These are phyloP conservation scores for Ceratotherium simum DNA, from an alignment of 2,113 vertebrate genomes.

Conservation along the genomic window DNA sequence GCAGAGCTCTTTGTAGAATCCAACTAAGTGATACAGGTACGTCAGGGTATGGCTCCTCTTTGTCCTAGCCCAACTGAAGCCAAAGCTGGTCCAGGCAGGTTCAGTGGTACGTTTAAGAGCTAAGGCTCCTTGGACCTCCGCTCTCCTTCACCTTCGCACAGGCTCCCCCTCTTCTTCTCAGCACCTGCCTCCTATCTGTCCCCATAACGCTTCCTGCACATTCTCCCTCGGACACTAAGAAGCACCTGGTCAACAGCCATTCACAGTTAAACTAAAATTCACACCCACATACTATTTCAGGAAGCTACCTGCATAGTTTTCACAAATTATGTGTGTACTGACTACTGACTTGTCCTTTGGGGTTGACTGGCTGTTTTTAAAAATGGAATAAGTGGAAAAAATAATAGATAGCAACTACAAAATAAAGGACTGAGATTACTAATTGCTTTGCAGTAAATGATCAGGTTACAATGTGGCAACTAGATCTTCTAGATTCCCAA, in stretches of 20 bases:
- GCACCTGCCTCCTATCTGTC: neutral
- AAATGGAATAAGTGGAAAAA: neutral
- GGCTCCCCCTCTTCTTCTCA: neutral
- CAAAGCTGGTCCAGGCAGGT: neutral
- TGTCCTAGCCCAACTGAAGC: neutral
- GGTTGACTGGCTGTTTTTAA: neutral
- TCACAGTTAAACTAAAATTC: neutral
- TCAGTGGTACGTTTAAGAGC: neutral
- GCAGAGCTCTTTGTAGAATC: neutral
- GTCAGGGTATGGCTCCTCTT: neutral
- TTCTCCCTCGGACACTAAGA: neutral
- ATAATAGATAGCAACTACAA: neutral
- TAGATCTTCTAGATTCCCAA: neutral
- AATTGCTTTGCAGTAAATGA: neutral
- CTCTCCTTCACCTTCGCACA: neutral
- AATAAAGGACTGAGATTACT: slow-evolving; percentile 21
- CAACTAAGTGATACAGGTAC: neutral
- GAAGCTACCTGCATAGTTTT: neutral
- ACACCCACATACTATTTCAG: neutral
- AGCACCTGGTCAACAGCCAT: neutral
- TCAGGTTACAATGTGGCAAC: neutral
- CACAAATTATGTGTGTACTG: neutral
- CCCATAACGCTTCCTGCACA: neutral
- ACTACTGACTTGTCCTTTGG: neutral
- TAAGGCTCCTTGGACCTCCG: too few species aligned